Percentiles rank a stretch among this genome's conserved stretches.
Evolutionary conservation across 2,797 vertebrate genomes (phyloP).

Genomic region (Meda fulgida): DNA sequence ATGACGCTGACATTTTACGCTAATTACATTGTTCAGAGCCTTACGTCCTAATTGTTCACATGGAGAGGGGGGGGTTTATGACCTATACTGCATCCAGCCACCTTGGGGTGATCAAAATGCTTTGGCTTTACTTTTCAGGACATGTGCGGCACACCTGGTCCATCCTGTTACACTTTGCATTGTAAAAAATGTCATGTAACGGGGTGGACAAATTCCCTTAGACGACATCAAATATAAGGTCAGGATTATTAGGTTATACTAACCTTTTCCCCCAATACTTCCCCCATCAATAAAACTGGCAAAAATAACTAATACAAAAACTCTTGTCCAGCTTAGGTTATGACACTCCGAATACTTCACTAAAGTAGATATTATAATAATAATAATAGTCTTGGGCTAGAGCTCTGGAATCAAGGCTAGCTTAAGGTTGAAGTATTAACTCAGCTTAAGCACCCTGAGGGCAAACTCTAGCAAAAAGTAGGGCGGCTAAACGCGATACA

Average conservation of each 20-base stretch:
- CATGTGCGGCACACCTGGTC: no score
- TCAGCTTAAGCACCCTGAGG: background rate
- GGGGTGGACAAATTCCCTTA: background rate
- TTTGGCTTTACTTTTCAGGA: no score
- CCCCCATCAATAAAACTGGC: background rate
- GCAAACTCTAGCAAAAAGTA: slow-evolving; percentile 17
- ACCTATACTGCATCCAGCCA: no score
- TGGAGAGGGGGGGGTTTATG: no score
- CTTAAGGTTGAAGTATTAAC: background rate
- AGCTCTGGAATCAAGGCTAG: slow-evolving; percentile 1
- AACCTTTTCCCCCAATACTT: background rate
- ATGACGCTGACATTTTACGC: no score
- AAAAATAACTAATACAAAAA: background rate
- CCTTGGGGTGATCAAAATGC: no score
- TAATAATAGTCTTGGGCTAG: background rate
- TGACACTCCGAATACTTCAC: background rate
- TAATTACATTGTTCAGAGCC: no score
- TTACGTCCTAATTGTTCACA: no score
- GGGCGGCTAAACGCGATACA: slow-evolving; percentile 5
- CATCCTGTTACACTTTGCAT: background rate
- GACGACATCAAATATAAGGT: background rate
- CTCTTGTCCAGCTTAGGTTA: background rate
- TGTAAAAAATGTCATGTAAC: background rate
- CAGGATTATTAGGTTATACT: background rate
- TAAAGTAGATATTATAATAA: background rate